These are phyloP conservation scores for Zeus faber DNA, from an alignment of 2,113 vertebrate species.

Conservation along the genomic window DNA sequence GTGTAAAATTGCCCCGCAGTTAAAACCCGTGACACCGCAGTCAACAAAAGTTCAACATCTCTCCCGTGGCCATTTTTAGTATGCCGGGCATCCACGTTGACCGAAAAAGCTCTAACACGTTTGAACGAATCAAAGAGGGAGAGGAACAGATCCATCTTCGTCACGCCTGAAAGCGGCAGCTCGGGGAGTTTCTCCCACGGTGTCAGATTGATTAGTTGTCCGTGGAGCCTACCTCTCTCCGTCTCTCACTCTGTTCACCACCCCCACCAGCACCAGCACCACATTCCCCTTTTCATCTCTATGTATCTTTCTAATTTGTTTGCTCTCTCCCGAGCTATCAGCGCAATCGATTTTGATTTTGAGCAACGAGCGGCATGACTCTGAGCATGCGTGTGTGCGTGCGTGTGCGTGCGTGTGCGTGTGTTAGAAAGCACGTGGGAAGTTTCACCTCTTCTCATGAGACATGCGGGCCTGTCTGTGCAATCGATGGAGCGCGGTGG, in stretches of 20 bases:
- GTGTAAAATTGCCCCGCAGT: neutral
- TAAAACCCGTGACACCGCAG: neutral
- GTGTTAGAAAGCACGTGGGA: too few relatives aligned
- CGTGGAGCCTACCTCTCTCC: neutral
- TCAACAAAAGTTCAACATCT: neutral
- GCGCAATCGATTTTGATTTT: too few relatives aligned
- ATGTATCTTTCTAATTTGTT: constrained; percentile 1
- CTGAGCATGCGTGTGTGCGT: too few relatives aligned
- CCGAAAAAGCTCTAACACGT: constrained; percentile 3
- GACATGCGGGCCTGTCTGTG: neutral
- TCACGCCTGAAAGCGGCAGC: constrained; percentile 18
- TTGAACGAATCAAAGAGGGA: constrained; percentile 5
- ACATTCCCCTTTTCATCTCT: constrained; percentile 4
- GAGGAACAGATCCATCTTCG: constrained; percentile 22
- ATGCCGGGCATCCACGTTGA: constrained; percentile 15
- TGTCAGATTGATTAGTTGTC: constrained; percentile 29
- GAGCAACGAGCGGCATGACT: too few relatives aligned
- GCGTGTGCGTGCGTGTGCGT: too few relatives aligned
- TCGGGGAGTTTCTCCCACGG: constrained; percentile 12
- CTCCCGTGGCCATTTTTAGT: neutral
- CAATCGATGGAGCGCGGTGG: neutral
- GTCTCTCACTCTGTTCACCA: constrained; percentile 4
- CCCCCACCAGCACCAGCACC: too few relatives aligned
- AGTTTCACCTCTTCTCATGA: neutral
- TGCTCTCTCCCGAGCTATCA: too few relatives aligned